Evolutionary conservation across 1,140 invertebrate genomes (phyloP).

Genomic region (Cyphomyrmex costatus): DNA sequence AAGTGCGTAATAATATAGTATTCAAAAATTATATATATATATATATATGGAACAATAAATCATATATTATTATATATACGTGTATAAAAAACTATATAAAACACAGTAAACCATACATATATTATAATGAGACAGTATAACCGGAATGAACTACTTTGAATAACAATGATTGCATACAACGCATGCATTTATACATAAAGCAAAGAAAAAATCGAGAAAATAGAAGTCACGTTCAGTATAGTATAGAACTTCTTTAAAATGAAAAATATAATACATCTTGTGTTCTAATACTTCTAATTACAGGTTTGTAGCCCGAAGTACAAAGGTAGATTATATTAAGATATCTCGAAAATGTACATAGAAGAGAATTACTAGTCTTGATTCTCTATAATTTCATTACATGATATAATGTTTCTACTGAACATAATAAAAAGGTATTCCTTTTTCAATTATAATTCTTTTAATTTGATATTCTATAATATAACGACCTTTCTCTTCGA

Average conservation of each 20-base stretch:
- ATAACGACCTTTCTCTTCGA: not conserved
- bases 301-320: too few species aligned
- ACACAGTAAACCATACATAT: not conserved
- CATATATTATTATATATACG: too few species aligned
- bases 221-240: constrained; percentile 23
- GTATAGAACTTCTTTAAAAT: constrained; percentile 14
- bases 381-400: not conserved
- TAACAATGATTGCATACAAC: not conserved
- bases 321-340: not conserved
- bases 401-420: not conserved
- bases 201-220: not conserved
- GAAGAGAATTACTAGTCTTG: not conserved
- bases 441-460: not conserved
- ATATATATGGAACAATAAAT: too few species aligned
- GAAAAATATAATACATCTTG: not conserved
- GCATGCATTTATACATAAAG: not conserved
- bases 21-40: too few species aligned
- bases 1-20: not conserved
- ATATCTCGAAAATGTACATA: not conserved
- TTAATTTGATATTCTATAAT: not conserved
- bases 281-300: constrained; percentile 1
- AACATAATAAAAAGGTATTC: not conserved
- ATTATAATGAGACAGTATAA: not conserved
- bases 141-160: not conserved
- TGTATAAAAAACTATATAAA: not conserved